Evolutionary conservation across 2,888 invertebrate species (phyloP).

Genomic region (Galeopsomyia nigrocyanea): DNA sequence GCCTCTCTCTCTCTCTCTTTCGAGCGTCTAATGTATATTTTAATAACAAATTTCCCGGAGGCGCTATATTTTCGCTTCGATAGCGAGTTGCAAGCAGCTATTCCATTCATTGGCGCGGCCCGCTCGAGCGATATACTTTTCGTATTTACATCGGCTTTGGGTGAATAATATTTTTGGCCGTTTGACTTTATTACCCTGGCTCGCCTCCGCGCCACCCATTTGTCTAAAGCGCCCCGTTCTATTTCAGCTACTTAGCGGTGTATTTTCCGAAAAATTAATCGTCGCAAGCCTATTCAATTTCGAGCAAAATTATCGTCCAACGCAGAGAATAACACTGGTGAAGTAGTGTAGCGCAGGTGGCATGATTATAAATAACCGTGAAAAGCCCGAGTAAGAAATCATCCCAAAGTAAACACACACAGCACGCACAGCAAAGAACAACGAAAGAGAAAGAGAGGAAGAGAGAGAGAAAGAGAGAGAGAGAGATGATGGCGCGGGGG

Average conservation of each 20-base stretch:
- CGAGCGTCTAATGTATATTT: constrained; percentile 59
- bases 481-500: neutral
- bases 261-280: no score
- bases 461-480: neutral
- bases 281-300: no score
- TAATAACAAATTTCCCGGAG: constrained; percentile 52
- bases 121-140: neutral
- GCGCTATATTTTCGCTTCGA: constrained; percentile 45
- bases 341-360: no score
- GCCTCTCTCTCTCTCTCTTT: no score
- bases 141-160: constrained; percentile 15
- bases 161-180: constrained; percentile 13
- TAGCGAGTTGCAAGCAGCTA: neutral
- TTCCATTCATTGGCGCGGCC: neutral
- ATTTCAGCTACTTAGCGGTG: no score
- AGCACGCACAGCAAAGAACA: neutral
- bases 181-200: neutral
- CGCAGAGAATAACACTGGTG: no score
- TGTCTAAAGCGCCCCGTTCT: neutral
- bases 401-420: neutral
- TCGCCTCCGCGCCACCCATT: neutral
- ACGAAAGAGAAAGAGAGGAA: neutral
- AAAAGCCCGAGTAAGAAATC: no score
- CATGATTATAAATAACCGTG: no score
- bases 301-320: no score